A percentile compares a stretch with the other conserved stretches of the same genome.
phyloP scores from a whole-genome alignment of 2,113 vertebrate species.

The Eubucco bourcierii region DNA sequence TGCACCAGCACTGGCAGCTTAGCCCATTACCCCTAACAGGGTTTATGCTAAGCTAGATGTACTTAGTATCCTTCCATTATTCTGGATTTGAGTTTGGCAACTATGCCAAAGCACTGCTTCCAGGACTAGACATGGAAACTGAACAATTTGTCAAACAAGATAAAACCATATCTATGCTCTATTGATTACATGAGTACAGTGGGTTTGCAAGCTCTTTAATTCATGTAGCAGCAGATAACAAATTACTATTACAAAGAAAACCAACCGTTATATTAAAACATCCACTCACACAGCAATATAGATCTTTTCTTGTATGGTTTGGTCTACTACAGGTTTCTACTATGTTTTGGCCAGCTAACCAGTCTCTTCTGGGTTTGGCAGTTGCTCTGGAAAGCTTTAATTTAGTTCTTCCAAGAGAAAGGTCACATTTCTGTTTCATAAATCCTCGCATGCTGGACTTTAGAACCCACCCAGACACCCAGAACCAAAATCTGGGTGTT shows the following conservation, averaged over 20 bases:
- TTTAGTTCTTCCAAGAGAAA: neutral
- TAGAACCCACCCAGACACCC: no score
- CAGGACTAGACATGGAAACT: neutral
- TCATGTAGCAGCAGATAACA: neutral
- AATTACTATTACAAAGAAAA: neutral
- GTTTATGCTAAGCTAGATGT: neutral
- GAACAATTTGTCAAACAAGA: neutral
- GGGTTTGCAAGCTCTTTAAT: neutral
- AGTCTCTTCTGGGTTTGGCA: neutral
- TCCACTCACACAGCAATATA: neutral
- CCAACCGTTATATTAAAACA: neutral
- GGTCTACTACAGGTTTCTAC: neutral
- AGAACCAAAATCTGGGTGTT: neutral
- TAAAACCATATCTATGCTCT: neutral
- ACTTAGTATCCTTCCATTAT: neutral
- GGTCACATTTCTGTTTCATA: neutral
- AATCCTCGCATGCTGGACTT: neutral
- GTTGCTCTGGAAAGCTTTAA: neutral
- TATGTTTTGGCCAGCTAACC: neutral
- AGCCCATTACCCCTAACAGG: rapidly evolving
- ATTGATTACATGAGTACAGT: neutral
- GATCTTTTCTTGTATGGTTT: neutral
- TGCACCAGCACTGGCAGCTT: neutral
- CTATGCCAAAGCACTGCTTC: neutral
- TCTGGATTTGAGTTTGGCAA: neutral